These are phyloP conservation scores for Megaptera novaeangliae DNA, from an alignment of 2,113 vertebrate species.

Conservation along the genomic window DNA sequence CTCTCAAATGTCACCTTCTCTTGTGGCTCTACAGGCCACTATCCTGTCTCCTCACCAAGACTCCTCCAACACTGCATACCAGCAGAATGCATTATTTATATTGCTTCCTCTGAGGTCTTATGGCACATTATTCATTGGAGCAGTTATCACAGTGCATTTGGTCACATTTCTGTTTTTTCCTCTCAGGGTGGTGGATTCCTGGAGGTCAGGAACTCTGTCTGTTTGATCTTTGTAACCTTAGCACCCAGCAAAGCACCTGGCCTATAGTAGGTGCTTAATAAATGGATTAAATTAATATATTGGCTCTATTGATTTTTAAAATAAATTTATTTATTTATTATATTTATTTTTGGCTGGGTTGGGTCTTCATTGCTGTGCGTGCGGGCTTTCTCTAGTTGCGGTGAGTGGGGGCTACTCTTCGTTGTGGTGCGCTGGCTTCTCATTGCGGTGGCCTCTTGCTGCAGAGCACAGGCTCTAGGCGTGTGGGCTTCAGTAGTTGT, in stretches of 20 bases:
- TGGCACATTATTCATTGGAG: not conserved
- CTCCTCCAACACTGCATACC: not conserved
- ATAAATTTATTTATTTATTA: no score
- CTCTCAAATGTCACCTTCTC: not conserved
- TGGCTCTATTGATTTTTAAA: not conserved
- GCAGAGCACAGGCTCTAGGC: no score
- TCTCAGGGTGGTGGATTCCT: not conserved
- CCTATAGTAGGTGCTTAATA: not conserved
- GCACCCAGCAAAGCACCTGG: not conserved
- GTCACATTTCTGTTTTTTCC: not conserved
- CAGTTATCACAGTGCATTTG: not conserved
- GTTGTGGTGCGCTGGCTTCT: no score
- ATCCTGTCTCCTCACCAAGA: not conserved
- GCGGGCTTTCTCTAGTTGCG: no score
- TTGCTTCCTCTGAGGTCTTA: not conserved
- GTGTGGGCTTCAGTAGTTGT: no score
- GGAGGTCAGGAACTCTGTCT: not conserved
- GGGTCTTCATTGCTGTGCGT: no score
- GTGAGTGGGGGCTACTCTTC: no score
- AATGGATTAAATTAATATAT: not conserved
- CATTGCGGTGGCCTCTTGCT: no score
- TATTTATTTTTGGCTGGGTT: no score
- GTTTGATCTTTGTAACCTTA: not conserved
- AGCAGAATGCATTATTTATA: not conserved
- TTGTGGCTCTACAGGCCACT: not conserved